Evolutionary conservation across 2,888 invertebrate species (phyloP), one percentile per base, ranked within the genome.

Genomic region (Dusona sp.): DNA sequence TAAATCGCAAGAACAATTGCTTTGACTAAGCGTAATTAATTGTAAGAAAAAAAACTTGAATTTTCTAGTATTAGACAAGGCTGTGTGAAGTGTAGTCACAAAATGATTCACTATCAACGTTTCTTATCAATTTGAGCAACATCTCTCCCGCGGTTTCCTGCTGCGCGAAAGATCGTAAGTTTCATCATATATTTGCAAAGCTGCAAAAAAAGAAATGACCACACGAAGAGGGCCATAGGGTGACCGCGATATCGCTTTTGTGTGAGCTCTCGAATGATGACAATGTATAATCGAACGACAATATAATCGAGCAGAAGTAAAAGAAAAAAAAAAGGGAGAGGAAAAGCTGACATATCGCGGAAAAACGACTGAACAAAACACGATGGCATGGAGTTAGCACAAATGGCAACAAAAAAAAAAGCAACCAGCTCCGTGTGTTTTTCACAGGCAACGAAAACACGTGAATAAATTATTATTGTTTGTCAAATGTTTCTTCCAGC

Each of bases 391-490:
- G 61, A 73, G 25, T 64, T 54, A 33, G 65, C 45, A 51, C 65
- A 57, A 82, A 57, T 36, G 65, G 68, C 9, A 68, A 78, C 48
- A 61, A 73, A 75, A 78, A 45, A 25, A 64, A 75, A 72, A 61
- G 29, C 48, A 22, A 68, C 57, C 67, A 54, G 57, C 79, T 79
- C 33, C 64, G 86, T 75, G 79, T 65, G 70, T 79, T 75, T 87
- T 79, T 79, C 72, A 77, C 86, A 74, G 87, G 84, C 83, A 83
- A 87, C 86, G 92, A 94, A 94, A 94, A 94, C 94, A 94, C 92
- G 92, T 94, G 94, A 94, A 94, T 94, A 94, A 94, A 94, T 94
- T 91, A 94, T 94, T 90, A 92, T 91, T 93, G 94, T 94, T 94
- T 94, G 94, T 92, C 93, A 92, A 94, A 93, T 92, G 92, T 92